Evolutionary conservation across 2,888 invertebrate species (phyloP).

Genomic region (Parnassius glacialis): DNA sequence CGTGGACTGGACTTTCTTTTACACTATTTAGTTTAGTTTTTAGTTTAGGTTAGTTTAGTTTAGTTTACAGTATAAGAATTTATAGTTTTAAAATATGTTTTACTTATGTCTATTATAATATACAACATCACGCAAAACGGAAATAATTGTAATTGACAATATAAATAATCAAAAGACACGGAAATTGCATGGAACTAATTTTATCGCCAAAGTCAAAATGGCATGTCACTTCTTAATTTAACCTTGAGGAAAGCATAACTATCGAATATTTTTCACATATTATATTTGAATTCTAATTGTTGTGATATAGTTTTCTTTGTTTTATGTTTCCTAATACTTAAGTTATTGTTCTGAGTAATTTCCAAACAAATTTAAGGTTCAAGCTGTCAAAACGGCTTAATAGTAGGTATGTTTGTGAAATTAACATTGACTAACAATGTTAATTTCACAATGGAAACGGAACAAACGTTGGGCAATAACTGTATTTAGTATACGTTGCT

Average conservation of each 20-base stretch:
- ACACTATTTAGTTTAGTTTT: too few relatives aligned
- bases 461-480: conserved; percentile 9
- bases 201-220: conserved; percentile 12
- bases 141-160: too few relatives aligned
- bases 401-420: conserved; percentile 10
- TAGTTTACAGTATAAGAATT: too few relatives aligned
- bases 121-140: conserved; percentile 4
- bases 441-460: not conserved
- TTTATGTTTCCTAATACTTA: too few relatives aligned
- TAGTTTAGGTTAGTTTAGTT: too few relatives aligned
- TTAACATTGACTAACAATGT: not conserved
- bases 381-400: conserved; percentile 3
- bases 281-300: not conserved
- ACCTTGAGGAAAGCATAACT: conserved; percentile 8
- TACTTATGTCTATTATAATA: too few relatives aligned
- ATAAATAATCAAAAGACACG: conserved; percentile 2
- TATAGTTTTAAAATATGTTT: too few relatives aligned
- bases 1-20: too few relatives aligned
- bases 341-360: conserved; percentile 1
- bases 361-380: conserved; percentile 4
- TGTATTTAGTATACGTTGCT: conserved; percentile 10
- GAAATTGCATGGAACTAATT: conserved; percentile 11
- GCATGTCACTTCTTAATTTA: not conserved
- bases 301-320: conserved; percentile 1
- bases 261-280: not conserved